phyloP scores from a whole-genome alignment of 1,140 invertebrate species.

The Neodiprion fabricii region DNA sequence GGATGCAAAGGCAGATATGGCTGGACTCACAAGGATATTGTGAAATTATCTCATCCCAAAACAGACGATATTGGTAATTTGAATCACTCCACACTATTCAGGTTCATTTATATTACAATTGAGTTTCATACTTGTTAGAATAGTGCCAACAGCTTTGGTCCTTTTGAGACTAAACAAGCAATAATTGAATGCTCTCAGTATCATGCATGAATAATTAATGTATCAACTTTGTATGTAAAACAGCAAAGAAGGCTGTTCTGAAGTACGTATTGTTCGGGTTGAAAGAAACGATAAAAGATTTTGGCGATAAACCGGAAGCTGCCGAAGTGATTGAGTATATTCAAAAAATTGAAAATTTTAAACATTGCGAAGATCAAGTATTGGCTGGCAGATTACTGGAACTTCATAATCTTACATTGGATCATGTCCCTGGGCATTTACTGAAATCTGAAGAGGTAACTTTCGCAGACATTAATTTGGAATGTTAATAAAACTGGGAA shows the following conservation, averaged over 20 bases:
- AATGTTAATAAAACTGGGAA: too few relatives aligned
- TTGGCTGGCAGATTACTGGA: slow-evolving; percentile 62
- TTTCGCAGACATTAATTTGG: slow-evolving; percentile 20
- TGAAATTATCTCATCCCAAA: slow-evolving; percentile 68
- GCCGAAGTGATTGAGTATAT: slow-evolving; percentile 64
- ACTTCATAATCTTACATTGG: slow-evolving; percentile 61
- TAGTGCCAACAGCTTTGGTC: too few relatives aligned
- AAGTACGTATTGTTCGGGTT: slow-evolving; percentile 64
- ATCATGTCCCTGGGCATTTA: slow-evolving; percentile 72
- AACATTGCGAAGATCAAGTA: slow-evolving; percentile 64
- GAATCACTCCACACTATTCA: neutral
- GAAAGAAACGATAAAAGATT: slow-evolving; percentile 59
- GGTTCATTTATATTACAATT: neutral
- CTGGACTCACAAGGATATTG: slow-evolving; percentile 73
- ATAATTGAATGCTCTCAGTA: neutral
- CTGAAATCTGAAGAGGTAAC: slow-evolving; percentile 68
- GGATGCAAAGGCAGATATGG: slow-evolving; percentile 68
- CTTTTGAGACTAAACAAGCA: too few relatives aligned
- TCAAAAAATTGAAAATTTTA: slow-evolving; percentile 65
- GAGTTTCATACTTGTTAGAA: neutral
- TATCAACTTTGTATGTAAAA: slow-evolving; percentile 32
- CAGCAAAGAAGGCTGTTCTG: slow-evolving; percentile 63
- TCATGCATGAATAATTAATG: neutral
- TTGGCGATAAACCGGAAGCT: slow-evolving; percentile 50
- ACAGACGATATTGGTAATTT: slow-evolving; percentile 58